Evolutionary conservation across 2,113 vertebrate species (phyloP), one percentile per base, ranked within the genome.

Genomic region (Psephotus haematonotus): DNA sequence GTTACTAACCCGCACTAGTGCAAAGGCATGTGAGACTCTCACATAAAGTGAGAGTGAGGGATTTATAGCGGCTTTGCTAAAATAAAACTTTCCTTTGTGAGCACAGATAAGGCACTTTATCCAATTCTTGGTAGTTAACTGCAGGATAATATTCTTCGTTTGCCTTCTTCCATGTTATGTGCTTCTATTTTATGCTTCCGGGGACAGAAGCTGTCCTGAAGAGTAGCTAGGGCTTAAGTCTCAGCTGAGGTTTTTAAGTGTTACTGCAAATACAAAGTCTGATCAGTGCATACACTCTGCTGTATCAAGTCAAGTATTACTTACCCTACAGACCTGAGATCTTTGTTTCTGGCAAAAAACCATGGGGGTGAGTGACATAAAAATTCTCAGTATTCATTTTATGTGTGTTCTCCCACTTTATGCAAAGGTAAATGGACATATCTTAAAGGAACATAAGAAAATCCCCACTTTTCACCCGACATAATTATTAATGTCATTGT

Each of bases 291-390:
- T 33, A 11, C 7, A 22, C 20, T 59, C 31, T 82, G 90, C 76
- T 76, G 31, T 57, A 86, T 62, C 28, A 89, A 57, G 27, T 3
- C 31, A 22, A 93, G 50, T 59, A 44, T 25, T 76, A 13, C 13
- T 70, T 79, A 27, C 31, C 29, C 62, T 71, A 41, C 16, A 83
- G 22, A 39, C 9, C 83, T 5, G 23, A 69, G 17, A 41, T 57
- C 64, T 93, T 83, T 28, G 7, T 5, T 87, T 85, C 57, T 70
- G 11, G 11, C 7, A 31, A 55, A 72, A 72, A 67, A 50, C 2
- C 31, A 4, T 62, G 57, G 17, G 4, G 5, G 7, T 0, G 2
- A 78, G 13, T 10, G 8, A 37, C 29, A 18, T 55, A 47, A 70
- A 67, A 88, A 22, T 41, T 27, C 14, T 63, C 31, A 22, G 7